Conservation (phyloP, 2,113 vertebrate species). For the Anarhynchus alexandrinus region DNA sequence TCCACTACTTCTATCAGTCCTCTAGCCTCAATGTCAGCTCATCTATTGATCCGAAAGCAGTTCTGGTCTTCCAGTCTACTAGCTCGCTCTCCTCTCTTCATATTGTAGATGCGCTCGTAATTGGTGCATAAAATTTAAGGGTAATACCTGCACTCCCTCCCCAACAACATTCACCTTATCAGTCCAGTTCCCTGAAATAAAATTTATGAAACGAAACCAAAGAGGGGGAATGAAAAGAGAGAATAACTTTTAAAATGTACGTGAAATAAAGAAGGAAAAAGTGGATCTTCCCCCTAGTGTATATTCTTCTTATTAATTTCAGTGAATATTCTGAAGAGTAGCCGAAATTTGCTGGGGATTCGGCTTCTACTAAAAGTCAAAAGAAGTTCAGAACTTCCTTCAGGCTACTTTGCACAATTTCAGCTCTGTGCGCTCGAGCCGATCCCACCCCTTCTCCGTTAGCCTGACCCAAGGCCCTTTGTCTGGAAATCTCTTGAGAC, state of each 20-base stretch:
- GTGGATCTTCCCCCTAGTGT: neutral
- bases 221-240: neutral
- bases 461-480: neutral
- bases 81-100: neutral
- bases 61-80: conserved; percentile 56
- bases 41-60: conserved; percentile 54
- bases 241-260: neutral
- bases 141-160: neutral
- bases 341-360: neutral
- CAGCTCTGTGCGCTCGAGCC: neutral
- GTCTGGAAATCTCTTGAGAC: neutral
- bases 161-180: neutral
- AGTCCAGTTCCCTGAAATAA: neutral
- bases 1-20: conserved; percentile 38
- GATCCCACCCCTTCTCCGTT: neutral
- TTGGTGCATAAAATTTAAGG: neutral
- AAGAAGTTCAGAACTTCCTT: neutral
- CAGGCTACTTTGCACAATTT: neutral
- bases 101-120: neutral
- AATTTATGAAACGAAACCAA: neutral
- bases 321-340: neutral
- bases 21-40: conserved; percentile 54
- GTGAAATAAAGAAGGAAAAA: neutral
- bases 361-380: neutral
- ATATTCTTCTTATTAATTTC: neutral